Evolutionary conservation across 1,140 invertebrate species (phyloP), one percentile per base, ranked within the genome.

Genomic region (Leptoteleia sp.): DNA sequence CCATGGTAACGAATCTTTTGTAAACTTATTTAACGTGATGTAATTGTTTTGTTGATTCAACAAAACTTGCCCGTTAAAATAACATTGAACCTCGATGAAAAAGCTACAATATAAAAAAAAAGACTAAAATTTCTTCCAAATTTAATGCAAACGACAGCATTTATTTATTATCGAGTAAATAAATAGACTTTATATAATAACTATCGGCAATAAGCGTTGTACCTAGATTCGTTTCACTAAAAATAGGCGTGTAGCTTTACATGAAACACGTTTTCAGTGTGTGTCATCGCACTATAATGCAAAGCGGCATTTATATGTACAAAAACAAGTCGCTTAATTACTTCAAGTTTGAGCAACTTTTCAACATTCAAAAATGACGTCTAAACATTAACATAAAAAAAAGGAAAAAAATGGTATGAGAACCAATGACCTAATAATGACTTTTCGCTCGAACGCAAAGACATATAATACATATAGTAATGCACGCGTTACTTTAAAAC

Each of bases 271-370:
- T 37, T 65, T 43, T 31, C 43, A n/a, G 59, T 38, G 55, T 50
- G 16, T 13, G 43, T 48, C 45, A 40, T 52, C 61, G 54, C 50
- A 43, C 13, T 35, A 15, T n/a, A 73, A 42, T 57, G 35, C 37
- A 43, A 52, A 48, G 1, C 11, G 59, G 59, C 43, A 40, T 12
- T 31, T 61, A 40, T 76, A 68, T 76, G 22, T 68, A 76, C 72
- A 68, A 67, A 59, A 27, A 33, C 35, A 68, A 76, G 55, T 76
- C 54, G 45, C 57, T 54, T 37, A 57, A 64, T 48, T 54, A 72
- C 38, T 47, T 45, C 48, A 15, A 40, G 13, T 54, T 76, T 76
- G 72, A 76, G 72, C 72, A 76, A 76, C 62, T 68, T 68, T 76
- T 76, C 72, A 55, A 47, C 50, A 54, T 64, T 67, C 4, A 37